phyloP scores from a whole-genome alignment of 2,888 invertebrate genomes.

The Brachylomia viminalis region DNA sequence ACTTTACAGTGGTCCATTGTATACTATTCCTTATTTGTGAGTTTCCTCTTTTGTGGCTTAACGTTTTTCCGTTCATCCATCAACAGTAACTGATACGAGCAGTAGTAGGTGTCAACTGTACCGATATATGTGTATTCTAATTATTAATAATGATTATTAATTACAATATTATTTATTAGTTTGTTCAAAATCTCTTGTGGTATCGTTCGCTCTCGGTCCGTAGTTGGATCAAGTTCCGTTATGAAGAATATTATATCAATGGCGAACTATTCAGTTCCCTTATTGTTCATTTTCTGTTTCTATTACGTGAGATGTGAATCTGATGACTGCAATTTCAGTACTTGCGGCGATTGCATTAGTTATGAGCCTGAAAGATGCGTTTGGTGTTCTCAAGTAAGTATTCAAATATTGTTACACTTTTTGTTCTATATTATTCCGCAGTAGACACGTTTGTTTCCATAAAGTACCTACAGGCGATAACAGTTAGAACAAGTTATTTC shows the following conservation, averaged over 20 bases:
- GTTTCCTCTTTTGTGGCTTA: conserved; percentile 36
- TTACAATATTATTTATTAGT: not conserved
- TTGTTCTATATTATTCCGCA: not conserved
- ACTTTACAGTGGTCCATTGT: conserved; percentile 31
- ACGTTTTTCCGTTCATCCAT: conserved; percentile 5
- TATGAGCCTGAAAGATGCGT: conserved; percentile 73
- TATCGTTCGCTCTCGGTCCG: not conserved
- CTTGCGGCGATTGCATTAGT: conserved; percentile 79
- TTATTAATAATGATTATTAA: not conserved
- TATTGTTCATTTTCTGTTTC: conserved; percentile 39
- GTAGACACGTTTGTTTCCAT: not conserved
- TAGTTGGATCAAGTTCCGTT: conserved; percentile 4
- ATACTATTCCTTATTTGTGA: conserved; percentile 9
- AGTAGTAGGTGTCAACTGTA: not conserved
- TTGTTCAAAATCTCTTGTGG: not conserved
- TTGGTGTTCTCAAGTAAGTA: conserved; percentile 80
- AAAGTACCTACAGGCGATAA: not conserved
- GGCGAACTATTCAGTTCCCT: conserved; percentile 41
- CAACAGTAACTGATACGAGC: not conserved
- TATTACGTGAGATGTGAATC: conserved; percentile 50
- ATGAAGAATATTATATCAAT: conserved; percentile 43
- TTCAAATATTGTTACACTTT: not conserved
- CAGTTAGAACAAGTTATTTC: not conserved
- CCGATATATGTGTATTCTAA: not conserved
- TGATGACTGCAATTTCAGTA: conserved; percentile 62